Evolutionary conservation across 2,888 invertebrate genomes (phyloP), one percentile per base, ranked within the genome.

Genomic region (Limnephilus rhombicus): DNA sequence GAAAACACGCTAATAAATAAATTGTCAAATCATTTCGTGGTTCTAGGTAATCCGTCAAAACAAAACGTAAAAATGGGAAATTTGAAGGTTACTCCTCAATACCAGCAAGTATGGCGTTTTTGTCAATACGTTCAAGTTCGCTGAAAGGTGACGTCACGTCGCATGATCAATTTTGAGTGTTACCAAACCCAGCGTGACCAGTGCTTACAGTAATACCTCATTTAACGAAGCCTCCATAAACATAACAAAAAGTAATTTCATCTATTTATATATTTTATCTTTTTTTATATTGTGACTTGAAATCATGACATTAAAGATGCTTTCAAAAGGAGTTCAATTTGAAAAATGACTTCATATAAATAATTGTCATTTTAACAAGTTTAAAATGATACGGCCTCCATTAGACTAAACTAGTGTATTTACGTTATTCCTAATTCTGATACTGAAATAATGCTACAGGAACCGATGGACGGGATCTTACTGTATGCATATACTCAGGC

Each of bases 121-220:
- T 41, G 85, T 85, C 37, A n/a, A 45, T 87, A 87, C 29, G 68
- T 68, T 85, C 87, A 87, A 87, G 87, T 87, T 87, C 34, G 53
- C 34, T 31, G 68, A 87, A 87, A 53, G 53, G 34, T 68, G n/a
- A 87, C 87, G 87, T 87, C 53, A 87, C 18, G 68, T 13, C n/a
- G 45, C 49, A 24, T 24, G 85, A 86, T 24, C 68, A n/a, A 68
- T 68, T 24, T 68, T 68, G 68, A 68, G 24, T 68, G 24, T 68
- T 68, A 24, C 7, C 24, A n/a, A 68, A 68, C n/a, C 24, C 24
- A 24, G n/a, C 68, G 68, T 68, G 68, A 68, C 68, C 24, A n/a
- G 24, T 68, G 9, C n/a, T 24, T 68, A 68, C 68, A n/a, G 68
- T 68, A 68, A 15, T 53, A 4, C 18, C 53, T 53, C 53, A 53